Conservation (phyloP, 1,140 invertebrate genomes). For the Dryas iulia region DNA sequence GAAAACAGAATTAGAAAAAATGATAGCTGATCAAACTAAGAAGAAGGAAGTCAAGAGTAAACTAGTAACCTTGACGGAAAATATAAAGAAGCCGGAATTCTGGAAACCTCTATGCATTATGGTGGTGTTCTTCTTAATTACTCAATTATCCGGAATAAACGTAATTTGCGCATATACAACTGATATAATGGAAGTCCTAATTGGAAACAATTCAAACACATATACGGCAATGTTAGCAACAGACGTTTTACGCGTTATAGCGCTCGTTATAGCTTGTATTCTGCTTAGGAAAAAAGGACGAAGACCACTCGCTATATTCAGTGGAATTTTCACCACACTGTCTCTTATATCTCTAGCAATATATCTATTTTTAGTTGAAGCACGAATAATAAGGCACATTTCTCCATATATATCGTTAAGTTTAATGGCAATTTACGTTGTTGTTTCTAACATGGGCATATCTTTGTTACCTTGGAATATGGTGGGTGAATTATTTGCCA, state of each 20-base stretch:
- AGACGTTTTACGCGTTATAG: slow-evolving; percentile 84
- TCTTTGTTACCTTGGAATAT: slow-evolving; percentile 82
- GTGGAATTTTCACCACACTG: slow-evolving; percentile 79
- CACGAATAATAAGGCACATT: slow-evolving; percentile 48
- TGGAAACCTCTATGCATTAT: slow-evolving; percentile 83
- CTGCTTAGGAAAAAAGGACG: slow-evolving; percentile 81
- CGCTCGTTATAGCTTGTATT: slow-evolving; percentile 81
- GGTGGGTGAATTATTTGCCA: slow-evolving; percentile 81
- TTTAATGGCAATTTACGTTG: slow-evolving; percentile 67
- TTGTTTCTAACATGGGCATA: slow-evolving; percentile 73
- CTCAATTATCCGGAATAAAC: slow-evolving; percentile 84
- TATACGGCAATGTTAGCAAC: slow-evolving; percentile 84
- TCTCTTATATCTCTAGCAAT: slow-evolving; percentile 77
- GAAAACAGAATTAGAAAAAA: slow-evolving; percentile 75
- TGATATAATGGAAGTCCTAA: slow-evolving; percentile 80
- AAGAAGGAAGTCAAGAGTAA: slow-evolving; percentile 56
- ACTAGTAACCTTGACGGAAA: slow-evolving; percentile 49
- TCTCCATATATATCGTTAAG: slow-evolving; percentile 60
- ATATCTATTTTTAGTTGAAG: slow-evolving; percentile 67
- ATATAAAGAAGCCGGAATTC: slow-evolving; percentile 78
- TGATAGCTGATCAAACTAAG: slow-evolving; percentile 66
- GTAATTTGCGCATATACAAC: slow-evolving; percentile 88
- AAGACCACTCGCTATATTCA: slow-evolving; percentile 81
- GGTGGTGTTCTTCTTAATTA: slow-evolving; percentile 81
- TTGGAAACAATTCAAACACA: slow-evolving; percentile 75